Base-by-base conservation (phyloP, 2,113 vertebrate species). In the Chitala chitala region DNA sequence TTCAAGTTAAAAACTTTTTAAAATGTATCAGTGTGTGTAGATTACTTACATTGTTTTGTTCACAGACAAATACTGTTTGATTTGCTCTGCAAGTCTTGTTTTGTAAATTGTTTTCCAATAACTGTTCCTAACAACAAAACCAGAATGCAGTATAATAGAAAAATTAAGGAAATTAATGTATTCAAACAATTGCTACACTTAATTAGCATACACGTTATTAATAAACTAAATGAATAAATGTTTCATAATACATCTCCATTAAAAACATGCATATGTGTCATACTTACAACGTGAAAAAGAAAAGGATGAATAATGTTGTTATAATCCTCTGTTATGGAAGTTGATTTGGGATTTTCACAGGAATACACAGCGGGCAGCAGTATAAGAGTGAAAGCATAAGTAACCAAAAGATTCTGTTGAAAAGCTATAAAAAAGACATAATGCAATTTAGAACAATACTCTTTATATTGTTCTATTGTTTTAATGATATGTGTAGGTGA, bases 341-440 rank as follows among this genome's bases (percentile, higher is more conserved):
- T 73, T 22, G 44, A 1, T 24, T 5, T 77, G 63, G 40, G 42
- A 22, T 36, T 83, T 76, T 69, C 51, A 73, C 88, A 90, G 81
- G 86, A 84, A 59, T 84, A 80, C 61, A 79, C 78, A 24, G 82
- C 76, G 83, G 88, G 87, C 79, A 89, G 86, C 73, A 89, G 79
- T 61, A 90, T 79, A 68, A 89, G 84, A 77, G 71, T 79, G 80
- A 88, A 79, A 76, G 87, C 75, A 86, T 79, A 83, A 69, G 80
- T 81, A 78, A 85, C 82, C 46, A 89, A 85, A 87, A 87, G 83
- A 90, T 83, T 81, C 90, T 91, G 80, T 58, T 55, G 66, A 77
- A 58, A 58, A 75, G 44, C 74, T 72, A 36, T 48, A 69, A 46
- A 55, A 33, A 10, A 65, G 13, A 33, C 22, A 8, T 42, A 29